phyloP scores from a whole-genome alignment of 2,888 invertebrate species.

The Lysandra coridon region DNA sequence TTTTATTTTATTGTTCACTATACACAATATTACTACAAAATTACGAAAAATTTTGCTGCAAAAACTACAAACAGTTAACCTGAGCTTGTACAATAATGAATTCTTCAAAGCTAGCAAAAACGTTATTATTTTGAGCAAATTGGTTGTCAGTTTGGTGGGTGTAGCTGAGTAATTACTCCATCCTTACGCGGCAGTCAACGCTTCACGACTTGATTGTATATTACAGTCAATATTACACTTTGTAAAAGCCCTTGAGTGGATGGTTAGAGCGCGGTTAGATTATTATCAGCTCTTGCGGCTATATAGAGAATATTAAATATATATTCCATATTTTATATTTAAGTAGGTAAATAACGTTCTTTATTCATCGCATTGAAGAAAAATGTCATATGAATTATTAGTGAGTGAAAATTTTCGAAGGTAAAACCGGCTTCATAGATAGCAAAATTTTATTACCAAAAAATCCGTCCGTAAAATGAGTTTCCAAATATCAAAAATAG shows the following conservation, averaged over 20 bases:
- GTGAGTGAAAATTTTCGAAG: too few relatives aligned
- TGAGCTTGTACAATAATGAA: background rate
- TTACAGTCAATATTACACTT: background rate
- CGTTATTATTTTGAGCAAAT: constrained; percentile 3
- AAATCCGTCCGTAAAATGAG: background rate
- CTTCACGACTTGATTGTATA: background rate
- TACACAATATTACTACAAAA: too few relatives aligned
- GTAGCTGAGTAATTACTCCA: background rate
- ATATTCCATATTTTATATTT: too few relatives aligned
- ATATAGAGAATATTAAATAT: too few relatives aligned
- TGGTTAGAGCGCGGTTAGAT: background rate
- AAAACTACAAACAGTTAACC: background rate
- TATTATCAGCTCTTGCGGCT: background rate
- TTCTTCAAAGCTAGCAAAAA: background rate
- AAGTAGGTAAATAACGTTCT: too few relatives aligned
- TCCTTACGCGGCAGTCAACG: background rate
- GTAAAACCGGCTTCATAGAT: too few relatives aligned
- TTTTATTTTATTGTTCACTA: too few relatives aligned
- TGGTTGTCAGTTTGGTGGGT: constrained; percentile 1
- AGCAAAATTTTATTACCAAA: background rate
- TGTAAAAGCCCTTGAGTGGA: background rate
- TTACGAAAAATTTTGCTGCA: too few relatives aligned
- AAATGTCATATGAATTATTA: too few relatives aligned
- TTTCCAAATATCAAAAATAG: background rate
- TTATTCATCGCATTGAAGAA: too few relatives aligned